A percentile compares a stretch with the other conserved stretches of the same genome.
These are phyloP conservation scores for Triplophysa siluroides DNA, from an alignment of 2,113 vertebrate species.

Conservation along the genomic window DNA sequence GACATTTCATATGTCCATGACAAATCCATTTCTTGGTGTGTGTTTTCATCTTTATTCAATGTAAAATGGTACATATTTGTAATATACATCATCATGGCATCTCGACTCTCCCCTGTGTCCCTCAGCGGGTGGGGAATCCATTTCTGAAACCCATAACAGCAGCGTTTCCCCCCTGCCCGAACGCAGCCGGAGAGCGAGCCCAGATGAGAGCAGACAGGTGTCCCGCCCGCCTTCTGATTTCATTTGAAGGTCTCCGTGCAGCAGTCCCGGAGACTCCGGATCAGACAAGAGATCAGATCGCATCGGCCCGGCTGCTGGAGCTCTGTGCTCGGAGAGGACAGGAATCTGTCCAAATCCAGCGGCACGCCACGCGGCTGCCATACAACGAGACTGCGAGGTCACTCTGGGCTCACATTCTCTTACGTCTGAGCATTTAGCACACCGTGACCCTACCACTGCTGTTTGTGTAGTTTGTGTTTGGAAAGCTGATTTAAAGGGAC, in stretches of 20 bases:
- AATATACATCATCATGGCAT: background rate
- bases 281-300: conserved; percentile 65
- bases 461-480: background rate
- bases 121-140: background rate
- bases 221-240: conserved; percentile 18
- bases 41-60: background rate
- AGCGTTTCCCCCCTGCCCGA: background rate
- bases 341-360: conserved; percentile 67
- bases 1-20: too few species aligned
- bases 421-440: background rate
- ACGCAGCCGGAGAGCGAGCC: background rate
- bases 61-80: background rate
- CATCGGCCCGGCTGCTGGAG: conserved; percentile 58
- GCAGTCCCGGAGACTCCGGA: conserved; percentile 43
- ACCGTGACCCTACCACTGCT: background rate
- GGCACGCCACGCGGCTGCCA: conserved; percentile 54
- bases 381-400: conserved; percentile 61
- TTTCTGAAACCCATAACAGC: background rate
- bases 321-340: conserved; percentile 62
- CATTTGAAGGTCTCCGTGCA: conserved; percentile 46
- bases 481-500: background rate
- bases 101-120: background rate
- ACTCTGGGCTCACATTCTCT: conserved; percentile 60
- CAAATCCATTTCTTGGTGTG: too few species aligned
- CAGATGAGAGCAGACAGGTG: conserved; percentile 49